Percentiles rank a stretch among this genome's conserved stretches.
Conservation (phyloP, 2,888 invertebrate species). For the Synergus gifuensis region DNA sequence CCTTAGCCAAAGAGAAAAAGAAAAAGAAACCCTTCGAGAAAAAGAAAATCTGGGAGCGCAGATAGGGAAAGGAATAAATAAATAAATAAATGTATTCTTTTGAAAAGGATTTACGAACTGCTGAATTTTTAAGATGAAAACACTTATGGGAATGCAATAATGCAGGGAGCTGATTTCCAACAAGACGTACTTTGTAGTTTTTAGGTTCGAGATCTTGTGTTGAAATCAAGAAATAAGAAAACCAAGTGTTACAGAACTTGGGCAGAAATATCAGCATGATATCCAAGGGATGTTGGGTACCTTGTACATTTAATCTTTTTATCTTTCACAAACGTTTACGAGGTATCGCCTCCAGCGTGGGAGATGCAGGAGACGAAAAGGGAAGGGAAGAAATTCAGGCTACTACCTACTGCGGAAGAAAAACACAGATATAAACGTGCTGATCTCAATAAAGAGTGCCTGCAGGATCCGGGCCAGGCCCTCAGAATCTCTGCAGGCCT, state of each 20-base stretch:
- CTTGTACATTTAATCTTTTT: constrained; percentile 37
- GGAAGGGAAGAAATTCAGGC: constrained; percentile 23
- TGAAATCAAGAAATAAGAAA: constrained; percentile 1
- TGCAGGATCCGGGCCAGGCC: constrained; percentile 38
- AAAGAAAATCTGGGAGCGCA: neutral
- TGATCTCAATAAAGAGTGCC: constrained; percentile 29
- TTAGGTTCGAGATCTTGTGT: neutral
- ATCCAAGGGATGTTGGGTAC: constrained; percentile 7
- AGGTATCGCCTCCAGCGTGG: constrained; percentile 36
- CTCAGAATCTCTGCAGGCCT: constrained; percentile 24
- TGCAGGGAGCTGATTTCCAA: neutral
- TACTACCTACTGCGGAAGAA: constrained; percentile 37
- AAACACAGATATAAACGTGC: constrained; percentile 28
- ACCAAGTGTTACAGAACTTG: neutral
- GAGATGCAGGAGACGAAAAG: constrained; percentile 14
- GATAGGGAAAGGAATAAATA: neutral
- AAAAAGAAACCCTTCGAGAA: neutral
- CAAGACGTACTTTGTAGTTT: neutral
- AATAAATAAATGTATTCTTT: too few relatives aligned
- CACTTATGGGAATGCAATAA: neutral
- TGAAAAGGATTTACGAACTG: too few relatives aligned
- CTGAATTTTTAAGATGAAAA: too few relatives aligned
- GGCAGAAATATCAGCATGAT: constrained; percentile 1
- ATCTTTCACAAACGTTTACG: constrained; percentile 40
- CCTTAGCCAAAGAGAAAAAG: neutral